These are phyloP conservation scores for Agrilus planipennis DNA, from an alignment of 1,140 invertebrate species.

Conservation along the genomic window DNA sequence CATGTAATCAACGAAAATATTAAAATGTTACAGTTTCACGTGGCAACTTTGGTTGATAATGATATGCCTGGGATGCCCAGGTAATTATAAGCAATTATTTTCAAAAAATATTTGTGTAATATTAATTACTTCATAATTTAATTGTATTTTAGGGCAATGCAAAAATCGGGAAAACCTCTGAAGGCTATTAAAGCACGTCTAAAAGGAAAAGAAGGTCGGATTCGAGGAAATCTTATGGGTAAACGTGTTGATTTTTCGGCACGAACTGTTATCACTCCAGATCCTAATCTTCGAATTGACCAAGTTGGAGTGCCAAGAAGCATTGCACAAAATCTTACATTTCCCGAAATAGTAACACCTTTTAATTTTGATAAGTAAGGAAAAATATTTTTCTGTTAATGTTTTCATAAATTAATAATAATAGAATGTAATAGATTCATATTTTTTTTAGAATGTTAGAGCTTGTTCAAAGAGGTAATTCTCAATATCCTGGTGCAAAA, in stretches of 20 bases:
- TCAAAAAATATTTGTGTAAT: conserved; percentile 3
- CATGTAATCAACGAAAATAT: conserved; percentile 96
- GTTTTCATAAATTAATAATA: conserved; percentile 4
- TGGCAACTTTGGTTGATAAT: conserved; percentile 95
- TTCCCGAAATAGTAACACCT: conserved; percentile 98
- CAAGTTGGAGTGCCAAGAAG: conserved; percentile 97
- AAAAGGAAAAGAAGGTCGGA: conserved; percentile 94
- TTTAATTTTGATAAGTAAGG: conserved; percentile 90
- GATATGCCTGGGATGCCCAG: conserved; percentile 95
- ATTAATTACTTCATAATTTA: neutral
- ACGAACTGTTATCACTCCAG: conserved; percentile 97
- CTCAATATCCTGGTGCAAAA: conserved; percentile 98
- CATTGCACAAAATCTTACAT: conserved; percentile 98
- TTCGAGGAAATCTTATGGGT: conserved; percentile 98
- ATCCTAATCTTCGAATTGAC: conserved; percentile 97
- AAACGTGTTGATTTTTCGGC: conserved; percentile 99
- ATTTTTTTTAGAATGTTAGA: conserved; percentile 75
- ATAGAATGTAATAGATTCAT: conserved; percentile 7
- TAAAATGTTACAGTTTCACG: conserved; percentile 97
- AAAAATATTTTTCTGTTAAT: conserved; percentile 3
- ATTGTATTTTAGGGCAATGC: conserved; percentile 66
- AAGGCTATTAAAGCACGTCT: conserved; percentile 91
- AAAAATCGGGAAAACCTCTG: conserved; percentile 96
- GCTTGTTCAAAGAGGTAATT: conserved; percentile 88
- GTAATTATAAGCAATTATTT: conserved; percentile 35